Percentiles rank a stretch among this genome's conserved stretches.
phyloP scores from a whole-genome alignment of 2,888 invertebrate species.

The Calameuta filiformis region DNA sequence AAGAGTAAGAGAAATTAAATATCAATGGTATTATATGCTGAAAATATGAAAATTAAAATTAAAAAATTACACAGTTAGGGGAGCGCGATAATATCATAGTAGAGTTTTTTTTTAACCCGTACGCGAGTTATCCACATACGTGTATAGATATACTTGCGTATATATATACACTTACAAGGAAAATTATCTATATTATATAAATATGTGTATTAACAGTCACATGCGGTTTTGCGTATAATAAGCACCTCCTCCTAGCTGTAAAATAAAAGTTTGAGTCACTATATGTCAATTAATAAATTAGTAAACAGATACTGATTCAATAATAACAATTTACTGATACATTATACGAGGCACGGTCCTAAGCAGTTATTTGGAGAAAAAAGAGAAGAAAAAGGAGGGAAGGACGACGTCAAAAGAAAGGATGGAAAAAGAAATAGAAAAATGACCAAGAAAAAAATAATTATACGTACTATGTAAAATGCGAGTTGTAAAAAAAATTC shows the following conservation, averaged over 20 bases:
- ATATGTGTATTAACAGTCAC: constrained; percentile 33
- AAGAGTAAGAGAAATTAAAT: constrained; percentile 16
- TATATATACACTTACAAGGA: neutral
- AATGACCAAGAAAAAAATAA: constrained; percentile 27
- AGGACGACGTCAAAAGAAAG: constrained; percentile 26
- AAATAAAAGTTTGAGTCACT: constrained; percentile 57
- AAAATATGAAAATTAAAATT: constrained; percentile 26
- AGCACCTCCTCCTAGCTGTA: constrained; percentile 65
- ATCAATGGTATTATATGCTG: constrained; percentile 32
- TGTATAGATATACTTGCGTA: neutral
- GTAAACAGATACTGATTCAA: constrained; percentile 41
- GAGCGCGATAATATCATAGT: neutral
- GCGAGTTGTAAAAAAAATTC: constrained; percentile 17
- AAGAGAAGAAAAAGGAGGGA: constrained; percentile 16
- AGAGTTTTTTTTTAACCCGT: neutral
- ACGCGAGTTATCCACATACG: neutral
- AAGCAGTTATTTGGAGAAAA: constrained; percentile 26
- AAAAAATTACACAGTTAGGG: constrained; percentile 12
- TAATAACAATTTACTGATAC: constrained; percentile 42
- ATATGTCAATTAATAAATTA: constrained; percentile 57
- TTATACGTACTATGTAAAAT: no score
- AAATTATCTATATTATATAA: neutral
- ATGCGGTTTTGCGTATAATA: constrained; percentile 56
- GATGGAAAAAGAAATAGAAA: constrained; percentile 38
- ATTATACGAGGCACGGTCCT: constrained; percentile 32